A percentile compares a stretch with the other conserved stretches of the same genome.
Conservation (phyloP, 2,113 vertebrate genomes). For the Ptilonorhynchus violaceus region DNA sequence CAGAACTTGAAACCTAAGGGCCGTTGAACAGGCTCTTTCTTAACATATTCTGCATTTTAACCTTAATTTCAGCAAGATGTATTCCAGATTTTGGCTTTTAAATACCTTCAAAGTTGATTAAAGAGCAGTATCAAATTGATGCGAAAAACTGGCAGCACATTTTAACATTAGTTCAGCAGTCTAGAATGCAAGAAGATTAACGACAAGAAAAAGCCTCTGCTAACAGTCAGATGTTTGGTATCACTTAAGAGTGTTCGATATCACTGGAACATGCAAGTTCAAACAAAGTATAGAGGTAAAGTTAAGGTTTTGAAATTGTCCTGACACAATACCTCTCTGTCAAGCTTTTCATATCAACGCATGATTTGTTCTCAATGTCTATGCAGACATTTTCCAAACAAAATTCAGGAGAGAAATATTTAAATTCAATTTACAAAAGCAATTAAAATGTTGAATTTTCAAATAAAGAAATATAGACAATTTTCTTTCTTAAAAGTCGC, state of each 20-base stretch:
- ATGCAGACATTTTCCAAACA: background rate
- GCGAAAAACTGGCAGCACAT: background rate
- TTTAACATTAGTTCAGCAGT: background rate
- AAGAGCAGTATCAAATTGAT: background rate
- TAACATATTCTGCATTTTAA: background rate
- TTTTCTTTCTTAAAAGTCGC: background rate
- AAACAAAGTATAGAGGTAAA: slow-evolving; percentile 16
- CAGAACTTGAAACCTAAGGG: background rate
- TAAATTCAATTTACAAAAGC: background rate
- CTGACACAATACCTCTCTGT: background rate
- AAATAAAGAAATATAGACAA: background rate
- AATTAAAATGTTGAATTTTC: background rate
- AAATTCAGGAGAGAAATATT: background rate
- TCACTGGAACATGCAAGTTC: background rate
- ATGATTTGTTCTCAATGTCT: background rate
- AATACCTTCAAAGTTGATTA: background rate
- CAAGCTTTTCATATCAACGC: background rate
- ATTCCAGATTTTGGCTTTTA: background rate
- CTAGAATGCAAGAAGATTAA: background rate
- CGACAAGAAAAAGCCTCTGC: background rate
- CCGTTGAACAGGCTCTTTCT: background rate
- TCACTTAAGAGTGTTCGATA: background rate
- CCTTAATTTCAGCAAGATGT: background rate
- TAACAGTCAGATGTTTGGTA: background rate
- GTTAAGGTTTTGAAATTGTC: background rate